phyloP scores from a whole-genome alignment of 2,113 vertebrate genomes.

The Zonotrichia leucophrys region DNA sequence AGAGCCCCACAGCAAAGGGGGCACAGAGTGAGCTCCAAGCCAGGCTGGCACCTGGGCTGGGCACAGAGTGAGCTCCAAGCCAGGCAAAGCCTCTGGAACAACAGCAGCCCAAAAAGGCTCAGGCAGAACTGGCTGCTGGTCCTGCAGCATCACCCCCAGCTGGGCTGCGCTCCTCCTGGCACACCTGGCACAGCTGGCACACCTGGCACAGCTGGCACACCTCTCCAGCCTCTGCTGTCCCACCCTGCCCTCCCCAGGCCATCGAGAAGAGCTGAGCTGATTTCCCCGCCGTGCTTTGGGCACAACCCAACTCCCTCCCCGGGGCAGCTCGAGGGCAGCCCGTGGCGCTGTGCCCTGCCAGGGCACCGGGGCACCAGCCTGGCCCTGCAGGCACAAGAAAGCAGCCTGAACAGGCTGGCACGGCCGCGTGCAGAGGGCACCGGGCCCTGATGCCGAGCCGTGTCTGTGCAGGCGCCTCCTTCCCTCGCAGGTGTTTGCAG shows the following conservation, averaged over 20 bases:
- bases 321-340: background rate
- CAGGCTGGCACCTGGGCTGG: background rate
- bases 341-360: background rate
- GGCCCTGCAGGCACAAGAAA: background rate
- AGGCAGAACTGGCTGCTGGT: background rate
- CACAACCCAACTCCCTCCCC: background rate
- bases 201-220: too few species aligned
- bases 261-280: background rate
- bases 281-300: background rate
- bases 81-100: background rate
- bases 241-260: background rate
- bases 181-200: background rate
- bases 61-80: background rate
- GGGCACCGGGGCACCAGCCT: background rate
- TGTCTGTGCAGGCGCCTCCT: background rate
- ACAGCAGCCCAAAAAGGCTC: background rate
- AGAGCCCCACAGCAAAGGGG: too few species aligned
- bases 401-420: background rate
- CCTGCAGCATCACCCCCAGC: background rate
- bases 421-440: background rate
- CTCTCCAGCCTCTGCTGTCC: background rate
- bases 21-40: background rate
- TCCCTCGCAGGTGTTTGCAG: slow-evolving; percentile 25
- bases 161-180: background rate
- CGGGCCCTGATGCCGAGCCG: background rate